A percentile compares a stretch with the other conserved stretches of the same genome.
Evolutionary conservation across 2,113 vertebrate genomes (phyloP).

Genomic region (Theropithecus gelada): DNA sequence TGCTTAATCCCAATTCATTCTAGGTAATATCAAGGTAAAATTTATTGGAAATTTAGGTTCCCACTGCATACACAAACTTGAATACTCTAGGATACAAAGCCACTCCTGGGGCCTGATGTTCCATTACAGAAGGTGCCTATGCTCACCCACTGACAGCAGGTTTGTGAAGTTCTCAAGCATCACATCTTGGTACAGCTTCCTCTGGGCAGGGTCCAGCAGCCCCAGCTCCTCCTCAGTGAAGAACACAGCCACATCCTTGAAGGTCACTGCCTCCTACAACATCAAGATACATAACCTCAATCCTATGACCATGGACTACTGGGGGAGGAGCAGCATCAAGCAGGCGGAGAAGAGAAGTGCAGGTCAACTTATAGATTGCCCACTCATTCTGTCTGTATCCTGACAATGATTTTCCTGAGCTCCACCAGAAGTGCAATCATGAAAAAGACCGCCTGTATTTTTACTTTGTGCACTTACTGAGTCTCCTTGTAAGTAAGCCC

Average conservation of each 20-base stretch:
- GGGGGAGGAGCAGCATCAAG: neutral
- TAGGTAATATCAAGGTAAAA: neutral
- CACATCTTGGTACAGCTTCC: slow-evolving; percentile 13
- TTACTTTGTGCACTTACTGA: neutral
- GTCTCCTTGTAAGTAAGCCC: neutral
- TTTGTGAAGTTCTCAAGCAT: slow-evolving; percentile 49
- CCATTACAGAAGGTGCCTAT: neutral
- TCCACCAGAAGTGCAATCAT: neutral
- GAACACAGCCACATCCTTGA: neutral
- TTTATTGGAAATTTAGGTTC: neutral
- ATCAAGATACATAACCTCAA: neutral
- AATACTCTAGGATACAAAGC: neutral
- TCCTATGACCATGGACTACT: neutral
- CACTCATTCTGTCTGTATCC: neutral
- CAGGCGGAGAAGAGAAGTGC: neutral
- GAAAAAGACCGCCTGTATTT: neutral
- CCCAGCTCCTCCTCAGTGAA: slow-evolving; percentile 3
- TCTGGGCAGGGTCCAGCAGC: neutral
- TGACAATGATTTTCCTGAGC: neutral
- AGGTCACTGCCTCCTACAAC: neutral
- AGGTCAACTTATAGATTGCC: neutral
- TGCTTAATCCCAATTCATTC: neutral
- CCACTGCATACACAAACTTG: neutral
- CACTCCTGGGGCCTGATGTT: neutral
- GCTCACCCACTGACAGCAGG: slow-evolving; percentile 26